Base-by-base conservation (phyloP, 2,888 invertebrate genomes). In the Deroplatys truncata region DNA sequence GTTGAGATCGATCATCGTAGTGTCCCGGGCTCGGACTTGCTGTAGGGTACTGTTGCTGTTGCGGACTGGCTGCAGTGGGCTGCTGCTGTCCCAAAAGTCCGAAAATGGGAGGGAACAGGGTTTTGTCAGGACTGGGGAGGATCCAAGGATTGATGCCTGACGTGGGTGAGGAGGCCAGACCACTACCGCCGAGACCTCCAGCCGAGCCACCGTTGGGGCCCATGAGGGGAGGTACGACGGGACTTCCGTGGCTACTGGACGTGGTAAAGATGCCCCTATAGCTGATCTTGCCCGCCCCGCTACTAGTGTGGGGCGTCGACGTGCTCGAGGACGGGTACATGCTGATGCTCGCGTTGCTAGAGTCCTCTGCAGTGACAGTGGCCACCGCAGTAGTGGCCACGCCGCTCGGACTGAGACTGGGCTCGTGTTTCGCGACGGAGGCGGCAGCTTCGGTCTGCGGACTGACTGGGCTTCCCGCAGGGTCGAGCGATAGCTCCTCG, bases 261-360 rank as follows among this genome's bases (percentile, higher is more conserved):
- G 97, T 96, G 91, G 97, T 96, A 93, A 97, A 97, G 90, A 96
- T 96, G 90, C 96, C 96, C 91, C 96, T 95, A 94, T 96, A 96
- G 92, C 93, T 93, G 92, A 93, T 93, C 91, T 92, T 93, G 90
- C 92, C 92, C 88, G 91, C 88, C 56, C 82, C 88, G 72, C 84
- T 31, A 91, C 93, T 92, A 91, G 93, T 91, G 90, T 92, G 90
- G 91, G 91, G 91, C 92, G 91, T 90, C 91, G 91, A 90, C 84
- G 91, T 91, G 92, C 91, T 90, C 49, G 89, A 85, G 90, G 88
- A 90, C 35, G 95, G 95, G 93, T 96, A 96, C 93, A 95, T 94
- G 92, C 96, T 96, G 93, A 94, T 94, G 91, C 95, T 95, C 93
- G 96, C 95, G 93, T 96, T 96, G 93, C 96, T 96, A 92, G 95